Evolutionary conservation across 1,140 invertebrate species (phyloP), one percentile per base, ranked within the genome.

Genomic region (Pseudomyrmex dendroicus): DNA sequence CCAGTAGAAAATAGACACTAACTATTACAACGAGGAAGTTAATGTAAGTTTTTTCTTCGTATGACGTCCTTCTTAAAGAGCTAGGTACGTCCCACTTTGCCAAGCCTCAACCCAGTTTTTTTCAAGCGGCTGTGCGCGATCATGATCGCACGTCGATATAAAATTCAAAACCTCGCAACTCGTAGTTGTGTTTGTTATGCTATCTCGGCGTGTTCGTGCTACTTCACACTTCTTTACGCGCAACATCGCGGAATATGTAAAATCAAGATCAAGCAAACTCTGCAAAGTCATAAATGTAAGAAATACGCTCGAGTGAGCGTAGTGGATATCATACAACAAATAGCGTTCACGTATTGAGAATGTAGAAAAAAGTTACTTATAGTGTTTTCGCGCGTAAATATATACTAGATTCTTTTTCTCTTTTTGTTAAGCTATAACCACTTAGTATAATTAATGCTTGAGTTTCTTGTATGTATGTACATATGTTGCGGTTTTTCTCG

Each of bases 31-130:
- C 66, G 66, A 80, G 46, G 66, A 80, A 80, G 76, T 72, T 80
- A 72, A 70, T 72, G 48, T 70, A 72, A 80, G 76, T 70, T 80
- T 72, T 48, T 61, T 61, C 54, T 20, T 22, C n/a, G 12, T 56
- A 70, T 78, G 76, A 59, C 44, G 44, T 70, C 66, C 66, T 80
- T 80, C 70, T 80, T 80, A 80, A 80, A 80, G 66, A 80, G 66
- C 66, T 80, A 25, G 22, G 2, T 25, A 70, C 66, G 76, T 80
- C 54, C 66, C 54, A 72, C 56, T 80, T 35, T 80, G 66, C 59
- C 76, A 80, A 50, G 76, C 54, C 25, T 72, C 76, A 80, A 61
- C 76, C 76, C 50, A 80, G 64, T 78, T 20, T 22, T 78, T 52
- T 78, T 20, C 66, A 61, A 59, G 52, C 64, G 70, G 54, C 76